A percentile compares a stretch with the other conserved stretches of the same genome.
Evolutionary conservation across 2,888 invertebrate species (phyloP).

Genomic region (Arctia plantaginis): DNA sequence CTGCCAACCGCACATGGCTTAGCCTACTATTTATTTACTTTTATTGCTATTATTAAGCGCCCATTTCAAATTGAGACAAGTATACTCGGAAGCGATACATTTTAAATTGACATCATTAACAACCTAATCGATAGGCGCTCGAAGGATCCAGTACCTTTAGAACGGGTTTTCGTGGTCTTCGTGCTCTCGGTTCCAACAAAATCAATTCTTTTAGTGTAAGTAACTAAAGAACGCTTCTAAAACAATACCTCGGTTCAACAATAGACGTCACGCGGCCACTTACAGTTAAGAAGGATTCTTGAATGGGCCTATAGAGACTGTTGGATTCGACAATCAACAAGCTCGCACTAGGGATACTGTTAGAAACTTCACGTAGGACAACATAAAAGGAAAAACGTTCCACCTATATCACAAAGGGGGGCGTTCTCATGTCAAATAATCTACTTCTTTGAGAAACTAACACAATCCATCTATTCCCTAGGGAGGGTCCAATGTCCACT

Average conservation of each 20-base stretch:
- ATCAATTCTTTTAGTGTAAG: neutral
- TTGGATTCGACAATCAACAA: neutral
- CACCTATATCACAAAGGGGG: conserved; percentile 17
- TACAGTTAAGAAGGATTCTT: neutral
- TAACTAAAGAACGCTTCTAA: conserved; percentile 3
- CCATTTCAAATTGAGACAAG: conserved; percentile 31
- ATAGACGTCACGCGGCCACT: neutral
- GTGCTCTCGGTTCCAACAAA: neutral
- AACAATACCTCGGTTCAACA: neutral
- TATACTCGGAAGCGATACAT: conserved; percentile 30
- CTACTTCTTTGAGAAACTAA: conserved; percentile 17
- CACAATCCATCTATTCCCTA: conserved; percentile 39
- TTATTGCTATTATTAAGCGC: conserved; percentile 48
- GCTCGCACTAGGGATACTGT: neutral
- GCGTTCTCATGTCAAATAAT: conserved; percentile 10
- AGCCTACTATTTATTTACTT: conserved; percentile 35
- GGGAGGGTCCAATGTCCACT: conserved; percentile 34
- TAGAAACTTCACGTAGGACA: neutral
- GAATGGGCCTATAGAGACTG: neutral
- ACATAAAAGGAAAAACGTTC: conserved; percentile 16
- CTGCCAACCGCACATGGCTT: conserved; percentile 69
- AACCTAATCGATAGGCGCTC: conserved; percentile 38
- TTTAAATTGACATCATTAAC: conserved; percentile 52
- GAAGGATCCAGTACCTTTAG: conserved; percentile 3
- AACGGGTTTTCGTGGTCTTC: neutral